Evolutionary conservation across 2,113 vertebrate species (phyloP), one percentile per base, ranked within the genome.

Genomic region (Sapayoa aenigma): DNA sequence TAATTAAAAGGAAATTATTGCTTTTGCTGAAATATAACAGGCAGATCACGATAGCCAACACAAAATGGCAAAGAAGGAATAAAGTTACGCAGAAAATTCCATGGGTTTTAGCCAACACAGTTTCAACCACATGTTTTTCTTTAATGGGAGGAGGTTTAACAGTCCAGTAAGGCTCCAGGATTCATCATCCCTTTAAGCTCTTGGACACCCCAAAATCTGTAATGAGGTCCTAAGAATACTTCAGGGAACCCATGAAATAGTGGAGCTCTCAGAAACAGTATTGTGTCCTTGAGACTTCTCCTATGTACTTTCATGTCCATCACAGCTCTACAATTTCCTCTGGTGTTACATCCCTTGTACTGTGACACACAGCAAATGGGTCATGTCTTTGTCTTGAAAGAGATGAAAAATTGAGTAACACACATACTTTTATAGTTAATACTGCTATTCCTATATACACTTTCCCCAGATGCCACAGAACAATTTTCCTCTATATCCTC

Each of bases 1-100:
- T 96, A 97, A 97, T 97, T 92, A 92, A 96, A 94, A 97, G 95
- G 92, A 95, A 87, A 81, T 94, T 87, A 94, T 79, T 93, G 91
- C 14, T 22, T 97, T 96, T 92, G 78, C 95, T 96, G 55, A 94
- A 96, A 95, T 92, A 50, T 88, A 92, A 75, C 89, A 96, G 90
- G 46, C 90, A 93, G 82, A 94, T 97, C 94, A 83, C 46, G 84
- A 91, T 92, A 94, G 93, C 86, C 94, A 95, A 84, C 86, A 82
- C 77, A 92, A 94, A 93, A 94, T 85, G 84, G 85, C 95, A 96
- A 87, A 92, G 93, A 79, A 92, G 84, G 89, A 92, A 93, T 94
- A 97, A 92, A 82, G 89, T 95, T 96, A 96, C 67, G 18, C 89
- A 91, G 93, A 97, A 96, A 96, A 96, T 94, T 94, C 93, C 91